Base-by-base conservation (phyloP, 2,888 invertebrate genomes). In the Calameuta pallipes region DNA sequence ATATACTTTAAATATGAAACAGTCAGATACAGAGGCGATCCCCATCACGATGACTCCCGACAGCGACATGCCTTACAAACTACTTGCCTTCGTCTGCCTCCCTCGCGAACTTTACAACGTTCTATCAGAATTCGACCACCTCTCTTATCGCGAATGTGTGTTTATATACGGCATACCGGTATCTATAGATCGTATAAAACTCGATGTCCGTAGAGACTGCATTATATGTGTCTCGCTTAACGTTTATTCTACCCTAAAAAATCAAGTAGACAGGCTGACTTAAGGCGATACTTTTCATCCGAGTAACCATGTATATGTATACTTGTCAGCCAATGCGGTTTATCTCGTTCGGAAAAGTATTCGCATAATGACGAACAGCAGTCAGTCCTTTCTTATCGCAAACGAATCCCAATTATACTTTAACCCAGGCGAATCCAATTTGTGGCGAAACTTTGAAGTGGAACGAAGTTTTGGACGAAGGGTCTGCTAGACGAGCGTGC, bases 1-100 rank as follows among this genome's bases (percentile, higher is more conserved):
- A 89, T 90, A 88, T 88, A 89, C 88, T 90, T 90, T 90, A 90
- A 91, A 90, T 91, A 90, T 90, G 89, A 90, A 91, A 90, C 89
- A 91, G 90, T 90, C 90, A 89, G 89, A 87, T 84, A 87, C 90
- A 90, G 82, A 74, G 76, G 80, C 84, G 86, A 87, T 87, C 86
- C 87, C 86, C 87, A 85, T 85, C 85, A 84, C 84, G 85, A 88
- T 86, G 87, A 85, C 86, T 87, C 84, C 81, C 85, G 87, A 88
- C 88, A 87, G 87, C 84, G 85, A 87, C 86, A 85, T 81, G 85
- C 85, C 69, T 31, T 31, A 41, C 74, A 73, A 75, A 41, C 80
- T 80, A 79, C 68, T 73, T 35, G 33, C 56, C 35, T 73, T 76
- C 35, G 13, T 41, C 41, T 56, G 31, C 33, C 11, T 37, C 33